phyloP scores from a whole-genome alignment of 2,888 invertebrate species.

The Antheraea assamensis region DNA sequence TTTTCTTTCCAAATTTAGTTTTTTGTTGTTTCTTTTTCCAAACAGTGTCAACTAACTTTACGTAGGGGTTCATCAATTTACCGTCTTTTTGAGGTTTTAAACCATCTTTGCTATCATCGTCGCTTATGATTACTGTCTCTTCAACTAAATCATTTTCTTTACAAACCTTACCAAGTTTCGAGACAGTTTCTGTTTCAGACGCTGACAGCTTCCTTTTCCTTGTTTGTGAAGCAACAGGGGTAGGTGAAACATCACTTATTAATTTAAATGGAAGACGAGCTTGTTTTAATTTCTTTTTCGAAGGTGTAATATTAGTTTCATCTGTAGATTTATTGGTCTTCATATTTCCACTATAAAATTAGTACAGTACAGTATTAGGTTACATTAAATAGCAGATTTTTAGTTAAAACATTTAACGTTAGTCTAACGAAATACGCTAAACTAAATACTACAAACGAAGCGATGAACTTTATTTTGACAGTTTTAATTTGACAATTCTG shows the following conservation, averaged over 20 bases:
- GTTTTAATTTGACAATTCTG: constrained; percentile 45
- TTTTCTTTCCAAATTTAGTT: constrained; percentile 50
- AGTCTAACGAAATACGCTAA: neutral
- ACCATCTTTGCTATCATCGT: constrained; percentile 62
- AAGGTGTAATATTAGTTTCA: constrained; percentile 65
- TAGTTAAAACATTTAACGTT: constrained; percentile 18
- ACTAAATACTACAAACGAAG: constrained; percentile 32
- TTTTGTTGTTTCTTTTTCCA: constrained; percentile 70
- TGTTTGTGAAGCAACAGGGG: constrained; percentile 50
- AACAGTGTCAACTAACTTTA: constrained; percentile 69
- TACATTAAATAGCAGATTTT: constrained; percentile 32
- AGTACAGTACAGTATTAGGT: constrained; percentile 28
- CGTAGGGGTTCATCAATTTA: constrained; percentile 63
- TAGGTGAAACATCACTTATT: constrained; percentile 69
- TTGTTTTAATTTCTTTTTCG: constrained; percentile 83
- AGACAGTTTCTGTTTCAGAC: constrained; percentile 54
- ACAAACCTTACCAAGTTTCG: constrained; percentile 68
- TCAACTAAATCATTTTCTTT: constrained; percentile 63
- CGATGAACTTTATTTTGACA: constrained; percentile 42
- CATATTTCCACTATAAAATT: constrained; percentile 48
- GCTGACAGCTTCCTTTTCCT: constrained; percentile 75
- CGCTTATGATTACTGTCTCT: constrained; percentile 64
- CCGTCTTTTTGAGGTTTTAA: constrained; percentile 38
- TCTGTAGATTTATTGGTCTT: constrained; percentile 67
- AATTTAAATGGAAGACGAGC: constrained; percentile 84